These are phyloP conservation scores for Tamias sibiricus DNA, from an alignment of 2,113 vertebrate genomes.

Conservation along the genomic window DNA sequence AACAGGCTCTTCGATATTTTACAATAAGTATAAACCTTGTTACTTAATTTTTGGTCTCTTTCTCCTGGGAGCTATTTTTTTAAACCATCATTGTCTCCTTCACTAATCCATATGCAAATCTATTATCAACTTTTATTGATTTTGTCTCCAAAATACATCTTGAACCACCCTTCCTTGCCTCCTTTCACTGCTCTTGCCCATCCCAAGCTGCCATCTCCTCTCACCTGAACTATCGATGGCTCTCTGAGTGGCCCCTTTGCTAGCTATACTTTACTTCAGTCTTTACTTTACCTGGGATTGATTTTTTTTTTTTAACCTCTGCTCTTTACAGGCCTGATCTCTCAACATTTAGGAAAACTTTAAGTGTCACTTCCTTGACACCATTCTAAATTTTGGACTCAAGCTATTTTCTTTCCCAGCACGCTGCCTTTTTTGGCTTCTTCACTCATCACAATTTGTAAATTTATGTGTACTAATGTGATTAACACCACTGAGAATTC, in stretches of 20 bases:
- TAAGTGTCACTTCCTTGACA: neutral
- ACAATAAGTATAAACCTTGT: neutral
- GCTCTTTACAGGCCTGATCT: neutral
- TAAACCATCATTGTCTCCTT: neutral
- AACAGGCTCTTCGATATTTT: neutral
- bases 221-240: neutral
- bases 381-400: neutral
- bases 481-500: neutral
- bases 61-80: neutral
- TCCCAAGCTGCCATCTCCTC: neutral
- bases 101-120: neutral
- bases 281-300: neutral
- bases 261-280: neutral
- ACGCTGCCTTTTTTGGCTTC: neutral
- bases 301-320: neutral
- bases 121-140: neutral
- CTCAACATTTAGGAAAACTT: neutral
- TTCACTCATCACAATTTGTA: neutral
- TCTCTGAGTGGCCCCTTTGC: neutral
- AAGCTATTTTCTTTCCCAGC: neutral
- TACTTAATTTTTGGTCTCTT: constrained; percentile 21
- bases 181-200: neutral
- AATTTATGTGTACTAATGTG: constrained; percentile 13
- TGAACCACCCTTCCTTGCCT: neutral
- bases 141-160: neutral